Evolutionary conservation across 2,888 invertebrate species (phyloP).

Genomic region (Lutraria lutraria): DNA sequence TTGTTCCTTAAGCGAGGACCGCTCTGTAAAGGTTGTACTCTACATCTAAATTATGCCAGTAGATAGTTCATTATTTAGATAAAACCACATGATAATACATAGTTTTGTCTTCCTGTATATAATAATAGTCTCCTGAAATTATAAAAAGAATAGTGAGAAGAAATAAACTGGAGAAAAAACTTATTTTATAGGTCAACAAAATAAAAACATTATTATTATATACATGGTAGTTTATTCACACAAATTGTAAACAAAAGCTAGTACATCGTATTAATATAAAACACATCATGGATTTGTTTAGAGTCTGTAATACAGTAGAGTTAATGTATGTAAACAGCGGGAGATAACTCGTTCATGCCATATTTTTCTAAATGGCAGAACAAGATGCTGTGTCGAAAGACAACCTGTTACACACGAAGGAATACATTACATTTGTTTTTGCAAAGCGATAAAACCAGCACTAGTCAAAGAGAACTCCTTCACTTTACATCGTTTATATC

Average conservation of each 20-base stretch:
- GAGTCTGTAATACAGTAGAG: not conserved
- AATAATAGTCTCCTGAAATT: too few species aligned
- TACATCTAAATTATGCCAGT: too few species aligned
- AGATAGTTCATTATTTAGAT: too few species aligned
- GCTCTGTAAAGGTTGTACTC: too few species aligned
- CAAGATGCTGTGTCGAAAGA: constrained; percentile 1
- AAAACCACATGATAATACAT: too few species aligned
- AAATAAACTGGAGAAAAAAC: too few species aligned
- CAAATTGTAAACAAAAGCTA: not conserved
- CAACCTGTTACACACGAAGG: not conserved
- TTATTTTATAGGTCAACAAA: too few species aligned
- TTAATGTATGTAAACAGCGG: constrained; percentile 6
- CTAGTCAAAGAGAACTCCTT: not conserved
- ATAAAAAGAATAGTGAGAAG: too few species aligned
- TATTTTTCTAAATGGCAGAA: not conserved
- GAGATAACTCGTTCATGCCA: not conserved
- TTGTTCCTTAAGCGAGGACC: too few species aligned
- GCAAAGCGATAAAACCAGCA: not conserved
- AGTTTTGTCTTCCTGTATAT: too few species aligned
- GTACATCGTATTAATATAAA: not conserved
- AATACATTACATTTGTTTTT: not conserved
- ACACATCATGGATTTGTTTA: not conserved
- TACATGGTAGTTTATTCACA: too few species aligned
- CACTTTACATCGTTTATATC: not conserved
- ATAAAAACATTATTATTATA: too few species aligned